A percentile compares a stretch with the other conserved stretches of the same genome.
Evolutionary conservation across 2,113 vertebrate species (phyloP).

Genomic region (Tragelaphus imberbis): DNA sequence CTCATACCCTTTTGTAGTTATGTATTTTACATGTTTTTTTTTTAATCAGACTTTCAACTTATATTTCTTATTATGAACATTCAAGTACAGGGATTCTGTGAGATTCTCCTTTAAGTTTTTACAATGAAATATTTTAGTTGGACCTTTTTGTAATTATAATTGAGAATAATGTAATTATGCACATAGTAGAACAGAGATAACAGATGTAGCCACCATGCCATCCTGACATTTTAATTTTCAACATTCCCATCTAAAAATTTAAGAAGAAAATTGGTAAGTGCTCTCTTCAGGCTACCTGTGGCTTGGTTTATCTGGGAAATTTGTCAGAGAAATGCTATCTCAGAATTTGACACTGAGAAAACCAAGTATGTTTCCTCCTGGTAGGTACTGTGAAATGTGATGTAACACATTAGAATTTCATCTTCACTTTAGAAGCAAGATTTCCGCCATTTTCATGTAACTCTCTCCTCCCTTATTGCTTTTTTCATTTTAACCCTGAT

Average conservation of each 20-base stretch:
- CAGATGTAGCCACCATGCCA: not conserved
- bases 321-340: conserved; percentile 23
- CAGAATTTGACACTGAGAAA: conserved; percentile 36
- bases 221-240: not conserved
- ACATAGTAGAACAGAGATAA: not conserved
- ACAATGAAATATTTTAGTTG: not conserved
- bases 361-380: not conserved
- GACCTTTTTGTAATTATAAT: not conserved
- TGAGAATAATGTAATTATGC: not conserved
- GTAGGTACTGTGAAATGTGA: not conserved
- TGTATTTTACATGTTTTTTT: not conserved
- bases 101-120: not conserved
- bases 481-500: not conserved
- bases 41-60: not conserved
- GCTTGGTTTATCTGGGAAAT: conserved; percentile 12
- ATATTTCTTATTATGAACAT: not conserved
- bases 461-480: not conserved
- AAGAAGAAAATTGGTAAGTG: not conserved
- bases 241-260: not conserved
- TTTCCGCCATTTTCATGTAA: not conserved
- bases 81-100: not conserved
- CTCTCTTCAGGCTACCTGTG: not conserved
- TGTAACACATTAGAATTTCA: not conserved
- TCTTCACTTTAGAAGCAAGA: not conserved
- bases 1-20: not conserved